phyloP scores from a whole-genome alignment of 2,797 vertebrate species.

The Gymnoscopelus microlampas region DNA sequence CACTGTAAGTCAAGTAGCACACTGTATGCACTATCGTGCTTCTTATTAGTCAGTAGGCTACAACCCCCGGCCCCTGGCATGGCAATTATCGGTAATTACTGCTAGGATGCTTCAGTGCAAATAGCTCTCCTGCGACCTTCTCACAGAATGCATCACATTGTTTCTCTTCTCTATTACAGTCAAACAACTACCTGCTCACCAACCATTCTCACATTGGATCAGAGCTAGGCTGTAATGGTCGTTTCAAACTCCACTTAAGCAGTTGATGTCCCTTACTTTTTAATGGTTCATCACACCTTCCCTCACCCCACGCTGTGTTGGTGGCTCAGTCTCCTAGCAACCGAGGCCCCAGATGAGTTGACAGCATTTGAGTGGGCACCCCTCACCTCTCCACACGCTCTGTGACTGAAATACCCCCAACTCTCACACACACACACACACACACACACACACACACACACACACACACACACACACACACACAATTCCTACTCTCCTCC shows the following conservation, averaged over 20 bases:
- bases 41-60: too few species aligned
- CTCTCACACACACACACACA: too few species aligned
- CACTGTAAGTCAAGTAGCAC: background rate
- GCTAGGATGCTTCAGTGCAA: background rate
- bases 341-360: constrained; percentile 67
- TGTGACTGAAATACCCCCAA: background rate
- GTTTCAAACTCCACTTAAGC: constrained; percentile 38
- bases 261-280: constrained; percentile 32
- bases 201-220: constrained; percentile 2
- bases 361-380: constrained; percentile 77
- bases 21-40: too few species aligned
- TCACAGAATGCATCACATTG: background rate
- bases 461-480: too few species aligned
- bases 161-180: background rate
- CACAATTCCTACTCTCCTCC: too few species aligned
- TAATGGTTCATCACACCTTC: constrained; percentile 60
- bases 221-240: constrained; percentile 32
- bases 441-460: too few species aligned
- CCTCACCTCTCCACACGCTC: constrained; percentile 53
- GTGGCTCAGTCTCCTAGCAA: constrained; percentile 72
- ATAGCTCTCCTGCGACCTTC: background rate
- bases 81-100: background rate
- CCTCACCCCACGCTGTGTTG: constrained; percentile 64
- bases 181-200: constrained; percentile 22
- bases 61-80: background rate